Conservation (phyloP, 2,888 invertebrate species). For the Lasioglossum morio region DNA sequence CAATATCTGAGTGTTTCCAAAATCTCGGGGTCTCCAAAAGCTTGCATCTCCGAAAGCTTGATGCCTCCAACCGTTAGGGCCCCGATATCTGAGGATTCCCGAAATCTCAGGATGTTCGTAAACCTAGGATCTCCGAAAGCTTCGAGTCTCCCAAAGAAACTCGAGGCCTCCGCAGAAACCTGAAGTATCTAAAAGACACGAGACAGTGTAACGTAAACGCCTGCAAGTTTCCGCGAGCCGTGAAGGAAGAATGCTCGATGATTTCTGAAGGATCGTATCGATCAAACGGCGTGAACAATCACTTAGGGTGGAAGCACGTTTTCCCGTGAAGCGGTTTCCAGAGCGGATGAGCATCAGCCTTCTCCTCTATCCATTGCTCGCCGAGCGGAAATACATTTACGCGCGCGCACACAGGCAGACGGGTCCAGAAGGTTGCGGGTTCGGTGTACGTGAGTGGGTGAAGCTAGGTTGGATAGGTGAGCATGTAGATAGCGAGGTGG, state of each 20-base stretch:
- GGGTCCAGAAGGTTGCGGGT: constrained; percentile 64
- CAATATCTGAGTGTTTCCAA: too few relatives aligned
- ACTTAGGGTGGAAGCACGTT: constrained; percentile 29
- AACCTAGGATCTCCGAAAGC: neutral
- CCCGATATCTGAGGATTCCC: too few relatives aligned
- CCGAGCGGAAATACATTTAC: constrained; percentile 69
- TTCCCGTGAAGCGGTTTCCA: constrained; percentile 30
- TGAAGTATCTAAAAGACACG: too few relatives aligned
- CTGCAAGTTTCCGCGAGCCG: neutral
- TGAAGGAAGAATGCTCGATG: neutral
- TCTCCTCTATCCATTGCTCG: constrained; percentile 54
- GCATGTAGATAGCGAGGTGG: constrained; percentile 65
- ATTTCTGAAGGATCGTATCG: constrained; percentile 3
- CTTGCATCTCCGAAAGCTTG: too few relatives aligned
- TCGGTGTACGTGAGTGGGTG: constrained; percentile 64
- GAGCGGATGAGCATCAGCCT: constrained; percentile 31
- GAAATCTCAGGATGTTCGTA: too few relatives aligned
- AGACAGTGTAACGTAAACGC: neutral
- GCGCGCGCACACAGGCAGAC: constrained; percentile 35
- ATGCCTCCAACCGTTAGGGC: neutral
- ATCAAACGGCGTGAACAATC: constrained; percentile 49
- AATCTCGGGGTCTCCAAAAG: too few relatives aligned
- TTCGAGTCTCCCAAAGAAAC: neutral
- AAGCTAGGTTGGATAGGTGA: constrained; percentile 65
- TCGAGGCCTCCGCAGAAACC: neutral